Base-by-base conservation (phyloP, 1,140 invertebrate species). In the Notospermus geniculatus region DNA sequence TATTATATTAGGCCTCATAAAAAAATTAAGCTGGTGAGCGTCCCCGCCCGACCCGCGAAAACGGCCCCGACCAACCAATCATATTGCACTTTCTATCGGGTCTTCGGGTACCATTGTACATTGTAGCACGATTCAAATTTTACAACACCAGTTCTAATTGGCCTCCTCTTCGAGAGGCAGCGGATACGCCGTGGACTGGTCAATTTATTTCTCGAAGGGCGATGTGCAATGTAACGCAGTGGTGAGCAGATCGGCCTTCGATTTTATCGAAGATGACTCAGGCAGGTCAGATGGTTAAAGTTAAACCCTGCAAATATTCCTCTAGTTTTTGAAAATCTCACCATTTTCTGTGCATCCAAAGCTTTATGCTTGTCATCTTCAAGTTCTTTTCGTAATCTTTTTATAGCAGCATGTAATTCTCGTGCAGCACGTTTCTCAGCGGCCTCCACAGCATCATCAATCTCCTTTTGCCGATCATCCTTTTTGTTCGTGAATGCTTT, bases 401-500 rank as follows among this genome's bases (percentile, higher is more conserved):
- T 67, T 2, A 75, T 55, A 2, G 75, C 71, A 17, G 69, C 72
- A 27, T 64, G 59, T 2, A 74, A 64, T 60, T 75, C 75, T 27
- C 72, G 59, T 4, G 70, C 69, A 9, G 71, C 72, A 29, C 73
- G 61, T 27, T 63, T 63, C 52, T 77, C 72, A 2, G 71, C 69
- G 2, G 63, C 67, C 9, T 67, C 66, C 39, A 77, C 63, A 0
- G 68, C 73, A n/a, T 68, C 61, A 39, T 64, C 59, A 11, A 75
- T 58, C 9, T 60, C 62, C 25, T 67, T 61, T 29, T 72, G 57
- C 11, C 64, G 54, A 29, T 67, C 65, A 32, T 66, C 68, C 17
- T 69, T 59, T 22, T 67, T 62, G 15, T 71, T 68, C 39, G 60
- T 54, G n/a, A 57, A 57, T 57, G 53, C 68, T n/a, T 60, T 59